These are phyloP conservation scores for Zaprionus tsacasi DNA, from an alignment of 1,140 invertebrate species.

Conservation along the genomic window DNA sequence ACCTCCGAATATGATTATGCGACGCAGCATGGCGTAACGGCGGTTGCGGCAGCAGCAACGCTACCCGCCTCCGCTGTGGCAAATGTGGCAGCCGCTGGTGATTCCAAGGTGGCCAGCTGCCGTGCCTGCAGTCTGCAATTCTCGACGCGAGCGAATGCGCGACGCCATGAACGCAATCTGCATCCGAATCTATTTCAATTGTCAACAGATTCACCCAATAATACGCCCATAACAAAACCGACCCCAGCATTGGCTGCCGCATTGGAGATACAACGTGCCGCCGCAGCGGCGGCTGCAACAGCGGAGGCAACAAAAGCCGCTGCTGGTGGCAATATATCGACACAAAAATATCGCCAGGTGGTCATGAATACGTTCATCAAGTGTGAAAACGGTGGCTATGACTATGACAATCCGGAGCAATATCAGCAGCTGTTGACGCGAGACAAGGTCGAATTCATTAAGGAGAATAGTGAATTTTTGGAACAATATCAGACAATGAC, in stretches of 20 bases:
- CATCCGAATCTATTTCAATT: slow-evolving; percentile 82
- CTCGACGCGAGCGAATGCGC: slow-evolving; percentile 83
- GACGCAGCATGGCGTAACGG: slow-evolving; percentile 67
- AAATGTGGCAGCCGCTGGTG: slow-evolving; percentile 67
- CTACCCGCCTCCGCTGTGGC: slow-evolving; percentile 65
- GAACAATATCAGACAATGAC: slow-evolving; percentile 83
- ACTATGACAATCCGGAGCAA: slow-evolving; percentile 82
- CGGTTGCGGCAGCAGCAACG: slow-evolving; percentile 49
- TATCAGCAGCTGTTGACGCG: slow-evolving; percentile 73
- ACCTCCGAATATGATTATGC: slow-evolving; percentile 72
- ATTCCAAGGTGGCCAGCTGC: slow-evolving; percentile 77
- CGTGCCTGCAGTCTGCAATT: slow-evolving; percentile 82
- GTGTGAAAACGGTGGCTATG: slow-evolving; percentile 73
- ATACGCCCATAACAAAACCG: slow-evolving; percentile 74
- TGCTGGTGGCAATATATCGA: slow-evolving; percentile 68
- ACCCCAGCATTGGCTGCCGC: slow-evolving; percentile 74
- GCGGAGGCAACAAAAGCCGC: slow-evolving; percentile 60
- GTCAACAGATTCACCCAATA: slow-evolving; percentile 74
- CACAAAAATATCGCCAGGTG: slow-evolving; percentile 75
- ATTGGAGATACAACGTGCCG: slow-evolving; percentile 71
- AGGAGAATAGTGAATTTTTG: slow-evolving; percentile 78
- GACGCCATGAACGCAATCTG: slow-evolving; percentile 81
- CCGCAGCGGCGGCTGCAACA: slow-evolving; percentile 65
- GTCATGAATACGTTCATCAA: slow-evolving; percentile 81
- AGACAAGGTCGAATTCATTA: slow-evolving; percentile 80